Evolutionary conservation across 2,888 invertebrate species (phyloP), one percentile per base, ranked within the genome.

Genomic region (Drosophila cracens): DNA sequence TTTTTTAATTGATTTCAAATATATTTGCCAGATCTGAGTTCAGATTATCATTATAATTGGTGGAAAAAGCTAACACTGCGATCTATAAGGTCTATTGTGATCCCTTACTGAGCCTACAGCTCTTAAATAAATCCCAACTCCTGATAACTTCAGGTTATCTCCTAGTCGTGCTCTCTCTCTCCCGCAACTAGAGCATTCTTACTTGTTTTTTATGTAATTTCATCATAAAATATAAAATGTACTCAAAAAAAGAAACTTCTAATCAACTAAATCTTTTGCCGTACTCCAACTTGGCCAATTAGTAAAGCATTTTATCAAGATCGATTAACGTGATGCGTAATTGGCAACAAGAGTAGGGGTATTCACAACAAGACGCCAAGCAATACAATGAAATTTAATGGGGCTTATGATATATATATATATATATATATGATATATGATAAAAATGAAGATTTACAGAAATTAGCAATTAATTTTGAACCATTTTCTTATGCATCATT

Each of bases 291-390:
- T 4, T 34, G 49, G 59, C 27, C 51, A 49, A 49, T 51, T 29
- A 3, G 34, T 16, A 6, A 1, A 36, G 16, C 21, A 16, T 36
- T 21, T 31, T 66, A n/a, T n/a, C n/a, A n/a, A 21, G 21, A 46
- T 52, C 43, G 13, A 6, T 31, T 27, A n/a, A 33, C 31, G 10
- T 25, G 46, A 48, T 46, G 21, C 16, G n/a, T 21, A 10, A 38
- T 48, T 48, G 36, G 29, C 46, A 31, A 53, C n/a, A 67, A 36
- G 6, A 31, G 8, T 31, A n/a, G n/a, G 68, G 66, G 68, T 36
- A 53, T 53, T 66, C 67, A 31, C 66, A 53, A 0, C 21, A 21
- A 13, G 21, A 21, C 21, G 7, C 43, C 13, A 43, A 48, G 48
- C 49, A 11, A 6, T 6, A 51, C 51, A 51, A 29, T 29, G 6